Evolutionary conservation across 2,888 invertebrate genomes (phyloP), one percentile per base, ranked within the genome.

Genomic region (Amphipoea oculea): DNA sequence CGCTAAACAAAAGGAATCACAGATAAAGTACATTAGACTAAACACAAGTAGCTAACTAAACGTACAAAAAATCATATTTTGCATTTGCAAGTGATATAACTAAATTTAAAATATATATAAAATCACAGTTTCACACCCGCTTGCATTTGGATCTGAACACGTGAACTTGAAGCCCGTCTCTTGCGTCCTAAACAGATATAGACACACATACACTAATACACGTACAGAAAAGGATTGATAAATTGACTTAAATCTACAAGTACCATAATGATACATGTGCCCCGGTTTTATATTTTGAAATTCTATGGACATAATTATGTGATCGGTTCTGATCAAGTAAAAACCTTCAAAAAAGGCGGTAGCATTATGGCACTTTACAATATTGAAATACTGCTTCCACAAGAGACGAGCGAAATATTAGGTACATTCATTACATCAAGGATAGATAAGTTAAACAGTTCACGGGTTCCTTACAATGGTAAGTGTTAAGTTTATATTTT

Each of bases 1-100:
- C 92, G 92, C 94, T 95, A 95, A 93, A 93, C 86, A 91, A 94
- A 92, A 94, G 92, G 93, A 95, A 96, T 96, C 96, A 96, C 96
- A 96, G 96, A 95, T 94, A 93, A 93, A 95, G 95, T 95, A 96
- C 93, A 94, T 93, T 92, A 92, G 90, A 88, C 90, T 88, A 86
- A 89, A 88, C 88, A 76, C 76, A 72, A 84, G 89, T 79, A 36
- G 81, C 80, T 77, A 87, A 84, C 83, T 90, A 85, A 88, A 85
- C 65, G 67, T 86, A 82, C 54, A 78, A 82, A 82, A 85, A 83
- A 81, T 62, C 78, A 88, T 85, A 87, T 83, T 86, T 88, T 88
- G 86, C 82, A 89, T 86, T 89, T 85, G 82, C 86, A 88, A 89
- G 82, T 86, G 74, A 87, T 86, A 86, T 79, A 83, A 82, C 81